phyloP scores from a whole-genome alignment of 2,113 vertebrate genomes.

The Galeopterus variegatus region DNA sequence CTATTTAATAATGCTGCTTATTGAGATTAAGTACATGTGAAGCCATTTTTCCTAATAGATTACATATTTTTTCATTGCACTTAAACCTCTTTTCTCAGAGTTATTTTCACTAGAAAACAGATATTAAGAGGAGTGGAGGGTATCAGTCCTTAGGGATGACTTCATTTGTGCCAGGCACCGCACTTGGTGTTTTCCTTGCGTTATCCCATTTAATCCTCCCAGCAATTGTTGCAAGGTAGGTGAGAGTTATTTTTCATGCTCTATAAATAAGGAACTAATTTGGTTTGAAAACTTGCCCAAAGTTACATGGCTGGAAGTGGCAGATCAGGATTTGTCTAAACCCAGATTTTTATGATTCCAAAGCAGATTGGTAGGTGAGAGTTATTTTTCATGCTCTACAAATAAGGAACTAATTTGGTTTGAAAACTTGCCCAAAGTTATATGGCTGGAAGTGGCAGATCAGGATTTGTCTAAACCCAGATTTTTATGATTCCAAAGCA shows the following conservation, averaged over 20 bases:
- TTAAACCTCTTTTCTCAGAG: background rate
- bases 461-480: background rate
- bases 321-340: background rate
- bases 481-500: background rate
- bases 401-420: background rate
- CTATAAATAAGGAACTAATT: background rate
- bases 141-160: background rate
- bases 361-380: no score
- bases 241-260: background rate
- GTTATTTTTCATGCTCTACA: background rate
- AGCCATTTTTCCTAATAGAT: conserved; percentile 1
- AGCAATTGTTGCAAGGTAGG: no score
- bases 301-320: background rate
- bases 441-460: background rate
- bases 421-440: background rate
- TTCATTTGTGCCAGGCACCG: background rate
- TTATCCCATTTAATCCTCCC: background rate
- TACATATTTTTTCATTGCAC: background rate
- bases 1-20: background rate
- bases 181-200: background rate
- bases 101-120: background rate
- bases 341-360: background rate
- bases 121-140: background rate
- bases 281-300: background rate
- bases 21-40: background rate